phyloP scores from a whole-genome alignment of 2,113 vertebrate genomes.

The Alectura lathami region DNA sequence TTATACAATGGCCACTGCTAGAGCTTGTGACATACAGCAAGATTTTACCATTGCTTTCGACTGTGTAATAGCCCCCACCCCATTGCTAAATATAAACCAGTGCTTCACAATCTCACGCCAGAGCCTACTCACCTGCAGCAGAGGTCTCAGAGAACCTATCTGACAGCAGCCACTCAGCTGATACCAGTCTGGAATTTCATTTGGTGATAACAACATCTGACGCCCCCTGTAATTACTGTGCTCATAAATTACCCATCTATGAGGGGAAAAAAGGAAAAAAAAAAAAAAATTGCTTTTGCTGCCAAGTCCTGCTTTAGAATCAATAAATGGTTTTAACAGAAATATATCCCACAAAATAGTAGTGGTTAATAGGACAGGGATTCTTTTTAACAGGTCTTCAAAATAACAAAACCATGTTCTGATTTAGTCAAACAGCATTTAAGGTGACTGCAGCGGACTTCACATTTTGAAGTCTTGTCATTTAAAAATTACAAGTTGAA shows the following conservation, averaged over 20 bases:
- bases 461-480: background rate
- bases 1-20: background rate
- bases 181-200: constrained; percentile 81
- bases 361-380: background rate
- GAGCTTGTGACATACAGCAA: background rate
- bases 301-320: background rate
- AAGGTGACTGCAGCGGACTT: background rate
- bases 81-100: background rate
- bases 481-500: background rate
- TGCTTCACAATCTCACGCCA: background rate
- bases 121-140: constrained; percentile 83
- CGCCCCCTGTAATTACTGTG: constrained; percentile 86
- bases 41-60: background rate
- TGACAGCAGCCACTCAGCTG: constrained; percentile 78
- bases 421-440: background rate
- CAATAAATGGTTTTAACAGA: background rate
- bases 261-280: background rate
- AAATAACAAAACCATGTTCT: background rate
- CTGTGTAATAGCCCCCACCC: background rate
- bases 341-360: background rate
- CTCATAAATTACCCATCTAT: constrained; percentile 93
- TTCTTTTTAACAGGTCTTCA: background rate
- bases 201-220: constrained; percentile 85
- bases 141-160: constrained; percentile 91
- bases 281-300: background rate